Evolutionary conservation across 2,888 invertebrate genomes (phyloP), one percentile per base, ranked within the genome.

Genomic region (Nemoura dubitans): DNA sequence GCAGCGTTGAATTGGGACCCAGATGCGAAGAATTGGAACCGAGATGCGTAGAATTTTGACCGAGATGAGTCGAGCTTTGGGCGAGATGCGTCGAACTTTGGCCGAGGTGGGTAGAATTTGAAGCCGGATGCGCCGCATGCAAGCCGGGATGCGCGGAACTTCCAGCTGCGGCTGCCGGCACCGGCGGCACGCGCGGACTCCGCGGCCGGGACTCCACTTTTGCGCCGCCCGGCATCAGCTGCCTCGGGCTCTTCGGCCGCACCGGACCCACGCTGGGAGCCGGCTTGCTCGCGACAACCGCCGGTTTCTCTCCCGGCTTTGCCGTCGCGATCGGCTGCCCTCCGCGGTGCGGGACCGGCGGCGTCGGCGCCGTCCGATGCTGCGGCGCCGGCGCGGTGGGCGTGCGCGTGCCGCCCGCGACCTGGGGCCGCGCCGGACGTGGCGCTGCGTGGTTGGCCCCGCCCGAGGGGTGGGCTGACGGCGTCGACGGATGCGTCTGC

Each of bases 401-500:
- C n/a, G 76, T 76, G 76, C 76, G 76, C n/a, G 10, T 10, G 36
- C 36, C 36, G 36, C 36, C 36, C 10, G 36, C 36, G 10, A 36
- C 36, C 5, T 3, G 10, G 16, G 59, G 59, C 59, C 59, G 10
- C 59, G 59, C 2, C 78, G 5, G 76, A 0, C 16, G 81, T 10
- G 28, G 21, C 28, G 7, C 29, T 6, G 81, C 28, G 5, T 28
- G 81, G 81, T 81, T 30, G 76, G 3, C 28, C 21, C 6, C 3
- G 80, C 6, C 5, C 28, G 80, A 5, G 1, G 27, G 28, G 80
- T 27, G 27, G 21, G 29, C 30, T 6, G 28, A 7, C 7, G 25
- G 78, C 5, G 7, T 25, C 76, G n/a, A 76, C 7, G 27, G 78
- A 59, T 86, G 86, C 76, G 81, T 86, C 28, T 78, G 82, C n/a